These are phyloP conservation scores for Phaethornis superciliosus DNA, from an alignment of 2,113 vertebrate species.

Conservation along the genomic window DNA sequence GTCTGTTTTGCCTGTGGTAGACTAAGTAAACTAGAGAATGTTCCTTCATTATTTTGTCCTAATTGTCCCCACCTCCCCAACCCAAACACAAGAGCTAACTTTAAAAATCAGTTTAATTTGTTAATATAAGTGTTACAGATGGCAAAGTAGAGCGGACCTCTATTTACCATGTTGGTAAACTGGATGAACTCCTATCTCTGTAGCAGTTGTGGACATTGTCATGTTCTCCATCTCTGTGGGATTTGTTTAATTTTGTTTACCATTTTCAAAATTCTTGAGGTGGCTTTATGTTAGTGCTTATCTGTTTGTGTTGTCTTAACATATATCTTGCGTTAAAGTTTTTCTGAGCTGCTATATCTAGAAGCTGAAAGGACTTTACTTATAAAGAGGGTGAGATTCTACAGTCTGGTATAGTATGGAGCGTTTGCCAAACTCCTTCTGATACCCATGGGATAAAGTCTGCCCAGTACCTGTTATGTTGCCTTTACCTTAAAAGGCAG, in stretches of 20 bases:
- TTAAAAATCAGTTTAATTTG: not conserved
- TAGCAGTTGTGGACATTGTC: accelerated
- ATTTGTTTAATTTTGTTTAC: not conserved
- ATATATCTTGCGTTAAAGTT: not conserved
- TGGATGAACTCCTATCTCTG: not conserved
- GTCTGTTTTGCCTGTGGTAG: not conserved
- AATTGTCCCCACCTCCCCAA: no score
- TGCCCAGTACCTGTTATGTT: not conserved
- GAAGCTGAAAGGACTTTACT: not conserved
- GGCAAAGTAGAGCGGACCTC: not conserved
- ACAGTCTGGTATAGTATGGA: not conserved
- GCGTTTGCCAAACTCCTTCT: not conserved
- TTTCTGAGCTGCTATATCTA: not conserved
- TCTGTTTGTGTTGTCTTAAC: not conserved
- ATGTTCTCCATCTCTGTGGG: not conserved
- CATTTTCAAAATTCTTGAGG: not conserved
- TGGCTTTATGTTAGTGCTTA: not conserved
- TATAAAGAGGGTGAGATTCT: accelerated
- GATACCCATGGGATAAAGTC: not conserved
- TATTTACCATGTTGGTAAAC: accelerated
- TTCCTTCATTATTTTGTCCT: not conserved
- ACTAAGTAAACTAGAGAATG: not conserved
- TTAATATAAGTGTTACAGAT: not conserved
- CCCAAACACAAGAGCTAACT: not conserved
- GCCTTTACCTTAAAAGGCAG: not conserved